Percentiles rank a stretch among this genome's conserved stretches.
phyloP scores from a whole-genome alignment of 2,113 vertebrate species.

The Scartelaos histophorus region DNA sequence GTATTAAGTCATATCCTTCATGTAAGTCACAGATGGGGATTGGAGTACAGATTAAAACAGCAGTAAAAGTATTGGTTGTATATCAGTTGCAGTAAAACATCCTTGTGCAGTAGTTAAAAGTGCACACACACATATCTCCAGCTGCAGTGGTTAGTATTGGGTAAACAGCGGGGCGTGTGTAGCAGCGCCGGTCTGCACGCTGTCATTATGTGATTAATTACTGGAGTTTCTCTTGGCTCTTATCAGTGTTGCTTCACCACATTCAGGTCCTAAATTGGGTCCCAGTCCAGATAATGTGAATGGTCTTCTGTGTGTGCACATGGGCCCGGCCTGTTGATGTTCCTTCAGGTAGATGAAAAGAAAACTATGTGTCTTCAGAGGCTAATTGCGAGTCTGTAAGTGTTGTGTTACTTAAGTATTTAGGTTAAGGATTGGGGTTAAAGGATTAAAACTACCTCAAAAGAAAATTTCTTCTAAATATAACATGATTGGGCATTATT shows the following conservation, averaged over 20 bases:
- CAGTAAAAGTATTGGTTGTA: background rate
- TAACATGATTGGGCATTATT: too few relatives aligned
- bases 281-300: conserved; percentile 11
- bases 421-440: background rate
- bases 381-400: background rate
- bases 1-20: too few relatives aligned
- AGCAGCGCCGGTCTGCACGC: conserved; percentile 2
- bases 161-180: conserved; percentile 6
- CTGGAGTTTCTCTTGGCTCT: conserved; percentile 4
- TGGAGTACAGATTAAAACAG: background rate
- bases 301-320: background rate
- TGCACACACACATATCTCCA: background rate
- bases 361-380: background rate
- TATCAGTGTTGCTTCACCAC: conserved; percentile 9
- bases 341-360: background rate
- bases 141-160: background rate
- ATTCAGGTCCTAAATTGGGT: conserved; percentile 6
- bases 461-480: too few relatives aligned
- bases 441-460: too few relatives aligned
- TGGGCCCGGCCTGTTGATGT: background rate
- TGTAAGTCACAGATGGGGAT: background rate
- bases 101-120: background rate
- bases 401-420: background rate
- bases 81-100: background rate
- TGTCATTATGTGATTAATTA: conserved; percentile 13